phyloP scores from a whole-genome alignment of 2,888 invertebrate genomes.

The Amphipyra tragopoginis region DNA sequence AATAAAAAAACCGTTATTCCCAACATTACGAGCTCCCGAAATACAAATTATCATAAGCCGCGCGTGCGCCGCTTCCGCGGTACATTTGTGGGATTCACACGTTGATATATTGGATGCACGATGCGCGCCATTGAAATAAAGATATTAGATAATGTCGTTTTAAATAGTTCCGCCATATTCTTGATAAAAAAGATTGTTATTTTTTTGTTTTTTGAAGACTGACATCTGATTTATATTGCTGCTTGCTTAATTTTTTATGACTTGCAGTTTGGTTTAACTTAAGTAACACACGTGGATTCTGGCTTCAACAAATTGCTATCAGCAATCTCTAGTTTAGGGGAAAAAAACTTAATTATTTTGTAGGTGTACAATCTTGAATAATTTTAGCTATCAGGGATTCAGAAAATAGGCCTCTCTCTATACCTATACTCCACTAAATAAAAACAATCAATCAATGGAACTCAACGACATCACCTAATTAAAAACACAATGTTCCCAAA shows the following conservation, averaged over 20 bases:
- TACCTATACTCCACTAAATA: background rate
- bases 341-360: too few species aligned
- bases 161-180: constrained; percentile 58
- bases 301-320: too few species aligned
- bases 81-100: constrained; percentile 56
- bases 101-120: constrained; percentile 51
- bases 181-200: constrained; percentile 38
- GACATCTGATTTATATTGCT: too few species aligned
- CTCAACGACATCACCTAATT: constrained; percentile 54
- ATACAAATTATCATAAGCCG: constrained; percentile 60
- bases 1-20: constrained; percentile 32
- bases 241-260: too few species aligned
- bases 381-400: too few species aligned
- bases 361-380: too few species aligned
- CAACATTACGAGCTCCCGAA: constrained; percentile 54
- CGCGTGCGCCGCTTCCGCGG: constrained; percentile 52
- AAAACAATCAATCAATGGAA: constrained; percentile 26
- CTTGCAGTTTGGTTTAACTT: too few species aligned
- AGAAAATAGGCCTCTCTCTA: too few species aligned
- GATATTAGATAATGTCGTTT: constrained; percentile 66
- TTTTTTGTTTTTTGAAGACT: constrained; percentile 12
- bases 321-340: too few species aligned
- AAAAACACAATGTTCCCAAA: constrained; percentile 69
- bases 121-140: constrained; percentile 62
- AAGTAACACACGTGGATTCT: too few species aligned